Evolutionary conservation across 35 echinoderm and acorn worm genomes (phyloP), one percentile per base, ranked within the genome.

Genomic region (Chiridota heheva): DNA sequence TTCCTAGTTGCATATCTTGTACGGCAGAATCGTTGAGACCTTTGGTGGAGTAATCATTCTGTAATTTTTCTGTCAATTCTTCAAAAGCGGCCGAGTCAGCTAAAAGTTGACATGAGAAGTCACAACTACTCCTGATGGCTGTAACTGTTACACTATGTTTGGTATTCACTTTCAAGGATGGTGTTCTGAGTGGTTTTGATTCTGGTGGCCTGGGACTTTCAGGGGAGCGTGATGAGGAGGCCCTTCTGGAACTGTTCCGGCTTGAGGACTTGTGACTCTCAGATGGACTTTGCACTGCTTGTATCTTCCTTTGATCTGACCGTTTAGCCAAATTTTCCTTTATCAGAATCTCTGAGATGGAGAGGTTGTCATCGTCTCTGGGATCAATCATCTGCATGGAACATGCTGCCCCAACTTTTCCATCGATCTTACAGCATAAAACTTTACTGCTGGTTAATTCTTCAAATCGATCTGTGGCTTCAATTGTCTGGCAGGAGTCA

Each of bases 31-130:
- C 85, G 17, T 40, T 77, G 20, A 39, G 69, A 43, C 69, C 34
- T 30, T 13, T 82, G 24, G 60, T 40, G 1, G 90, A 81, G 44
- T 93, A 93, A 16, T 81, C 68, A 28, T 66, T 36, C 58, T 84
- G 70, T 7, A 93, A 63, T n/a, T 57, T 63, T 0, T 56, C 73
- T 66, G 82, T 93, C 85, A 93, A 61, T 3, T 55, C 42, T 43
- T 88, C 71, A 77, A 93, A 93, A 36, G 69, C 33, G 16, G 73
- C 62, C 28, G 90, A 55, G 56, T 88, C 60, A 47, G 81, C 56
- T 38, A 93, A 63, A 2, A 88, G 80, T 16, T 93, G 90, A 44
- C 90, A 93, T 27, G 84, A 62, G 57, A 93, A 82, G 43, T 86
- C 70, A 27, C 42, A 55, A 7, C 43, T 60, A 32, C 60, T 77